phyloP scores from a whole-genome alignment of 2,888 invertebrate species.

The Elysia crispata region DNA sequence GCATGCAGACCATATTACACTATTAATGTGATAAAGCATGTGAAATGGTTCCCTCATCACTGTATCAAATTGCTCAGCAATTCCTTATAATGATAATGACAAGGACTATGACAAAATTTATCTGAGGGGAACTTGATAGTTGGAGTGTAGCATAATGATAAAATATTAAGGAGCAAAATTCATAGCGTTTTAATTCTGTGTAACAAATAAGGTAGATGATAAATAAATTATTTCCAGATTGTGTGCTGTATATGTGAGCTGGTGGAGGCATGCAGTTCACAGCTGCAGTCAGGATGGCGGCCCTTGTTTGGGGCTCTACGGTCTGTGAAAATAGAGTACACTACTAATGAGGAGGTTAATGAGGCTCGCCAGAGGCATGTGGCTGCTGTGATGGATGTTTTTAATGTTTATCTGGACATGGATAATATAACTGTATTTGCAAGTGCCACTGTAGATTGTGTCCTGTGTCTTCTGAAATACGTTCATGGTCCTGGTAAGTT shows the following conservation, averaged over 20 bases:
- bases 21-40: too few relatives aligned
- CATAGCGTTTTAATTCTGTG: too few relatives aligned
- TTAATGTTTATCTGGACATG: slow-evolving; percentile 90
- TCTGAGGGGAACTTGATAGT: too few relatives aligned
- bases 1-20: too few relatives aligned
- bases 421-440: slow-evolving; percentile 95
- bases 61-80: too few relatives aligned
- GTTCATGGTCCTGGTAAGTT: slow-evolving; percentile 84
- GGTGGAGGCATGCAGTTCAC: slow-evolving; percentile 94
- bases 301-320: slow-evolving; percentile 95
- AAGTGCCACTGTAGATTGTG: slow-evolving; percentile 95
- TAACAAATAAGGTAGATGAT: background rate
- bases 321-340: slow-evolving; percentile 82
- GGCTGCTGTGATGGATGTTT: slow-evolving; percentile 85
- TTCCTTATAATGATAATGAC: too few relatives aligned
- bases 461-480: slow-evolving; percentile 88
- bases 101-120: too few relatives aligned
- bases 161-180: too few relatives aligned
- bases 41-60: too few relatives aligned
- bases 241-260: slow-evolving; percentile 96
- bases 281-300: slow-evolving; percentile 97
- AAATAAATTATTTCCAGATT: slow-evolving; percentile 81
- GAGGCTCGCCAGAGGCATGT: slow-evolving; percentile 75
- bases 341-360: slow-evolving; percentile 74
- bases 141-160: too few relatives aligned